Percentiles rank a stretch among this genome's conserved stretches.
Evolutionary conservation across 2,888 invertebrate species (phyloP).

Genomic region (Allygus modestus): DNA sequence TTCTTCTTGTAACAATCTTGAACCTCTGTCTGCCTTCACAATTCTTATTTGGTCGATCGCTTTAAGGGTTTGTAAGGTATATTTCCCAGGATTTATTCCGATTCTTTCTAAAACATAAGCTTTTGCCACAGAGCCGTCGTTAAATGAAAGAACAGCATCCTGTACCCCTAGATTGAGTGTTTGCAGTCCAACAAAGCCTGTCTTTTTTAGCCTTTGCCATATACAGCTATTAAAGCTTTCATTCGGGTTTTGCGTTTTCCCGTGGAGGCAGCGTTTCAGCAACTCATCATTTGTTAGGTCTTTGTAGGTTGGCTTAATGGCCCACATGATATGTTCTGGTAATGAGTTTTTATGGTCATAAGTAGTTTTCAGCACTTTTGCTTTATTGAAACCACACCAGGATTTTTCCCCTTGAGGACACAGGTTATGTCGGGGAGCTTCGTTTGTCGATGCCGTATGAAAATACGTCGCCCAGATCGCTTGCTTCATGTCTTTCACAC

Average conservation of each 20-base stretch:
- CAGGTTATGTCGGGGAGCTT: background rate
- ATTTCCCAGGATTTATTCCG: slow-evolving; percentile 15
- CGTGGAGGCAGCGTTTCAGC: slow-evolving; percentile 59
- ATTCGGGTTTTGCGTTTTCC: slow-evolving; percentile 49
- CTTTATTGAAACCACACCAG: slow-evolving; percentile 24
- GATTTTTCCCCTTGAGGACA: slow-evolving; percentile 22
- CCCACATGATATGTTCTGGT: slow-evolving; percentile 8
- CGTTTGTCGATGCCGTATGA: slow-evolving; percentile 3
- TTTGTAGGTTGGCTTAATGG: slow-evolving; percentile 4
- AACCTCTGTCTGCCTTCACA: background rate
- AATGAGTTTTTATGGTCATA: slow-evolving; percentile 1
- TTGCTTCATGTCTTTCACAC: background rate
- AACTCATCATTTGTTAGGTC: background rate
- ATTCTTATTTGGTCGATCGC: background rate
- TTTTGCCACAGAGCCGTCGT: slow-evolving; percentile 9
- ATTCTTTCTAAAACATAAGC: background rate
- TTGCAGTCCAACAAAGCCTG: background rate
- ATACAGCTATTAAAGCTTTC: slow-evolving; percentile 47
- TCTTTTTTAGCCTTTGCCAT: background rate
- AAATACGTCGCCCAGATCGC: slow-evolving; percentile 17
- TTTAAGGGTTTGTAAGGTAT: background rate
- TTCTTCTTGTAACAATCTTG: slow-evolving; percentile 2
- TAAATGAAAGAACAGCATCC: slow-evolving; percentile 46
- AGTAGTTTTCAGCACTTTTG: background rate
- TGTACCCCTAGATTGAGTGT: background rate